Base-by-base conservation (phyloP, 2,797 vertebrate species). In the Pipistrellus kuhlii region DNA sequence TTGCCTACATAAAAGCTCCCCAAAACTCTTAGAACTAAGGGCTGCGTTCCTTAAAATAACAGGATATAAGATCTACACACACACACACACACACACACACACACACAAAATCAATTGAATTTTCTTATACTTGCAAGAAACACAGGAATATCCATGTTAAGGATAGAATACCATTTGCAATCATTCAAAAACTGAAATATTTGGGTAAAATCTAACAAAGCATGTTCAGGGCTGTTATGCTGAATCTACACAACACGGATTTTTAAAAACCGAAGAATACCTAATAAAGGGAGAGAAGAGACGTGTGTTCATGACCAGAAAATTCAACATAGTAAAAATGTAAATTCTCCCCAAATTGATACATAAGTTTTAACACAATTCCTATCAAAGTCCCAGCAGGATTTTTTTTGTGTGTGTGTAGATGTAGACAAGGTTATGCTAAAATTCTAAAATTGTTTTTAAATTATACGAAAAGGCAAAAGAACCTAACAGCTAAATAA, bases 201-300 rank as follows among this genome's bases (percentile, higher is more conserved):
- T 76, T 66, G 86, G 68, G 38, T 66, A 87, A 81, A 69, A 81
- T 55, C 55, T 73, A 87, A 55, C 8, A 27, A 44, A 73, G 17
- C 11, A 11, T 18, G 12, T 66, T 23, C 66, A 44, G 55, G 1
- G 76, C 55, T 93, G 72, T 73, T 53, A 93, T 32, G 66, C 55
- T 73, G 17, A 55, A 64, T 51, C 53, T 20, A 72, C 12, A 73
- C 20, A 44, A 55, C 23, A 53, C 21, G 64, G 30, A 64, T 51
- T 32, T 27, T 38, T 25, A 69, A 30, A 46, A 80, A 30, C 18
- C 68, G 35, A 55, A 72, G 44, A 57, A 62, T 55, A 72, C 35
- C 46, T 73, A 81, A 46, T 73, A 81, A 87, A 55, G 73, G 55
- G 17, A 90, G 53, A 81, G 88, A 38, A 90, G 53, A 81, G 88